A percentile compares a stretch with the other conserved stretches of the same genome.
Conservation (phyloP, 2,888 invertebrate species). For the Heliconius sara region DNA sequence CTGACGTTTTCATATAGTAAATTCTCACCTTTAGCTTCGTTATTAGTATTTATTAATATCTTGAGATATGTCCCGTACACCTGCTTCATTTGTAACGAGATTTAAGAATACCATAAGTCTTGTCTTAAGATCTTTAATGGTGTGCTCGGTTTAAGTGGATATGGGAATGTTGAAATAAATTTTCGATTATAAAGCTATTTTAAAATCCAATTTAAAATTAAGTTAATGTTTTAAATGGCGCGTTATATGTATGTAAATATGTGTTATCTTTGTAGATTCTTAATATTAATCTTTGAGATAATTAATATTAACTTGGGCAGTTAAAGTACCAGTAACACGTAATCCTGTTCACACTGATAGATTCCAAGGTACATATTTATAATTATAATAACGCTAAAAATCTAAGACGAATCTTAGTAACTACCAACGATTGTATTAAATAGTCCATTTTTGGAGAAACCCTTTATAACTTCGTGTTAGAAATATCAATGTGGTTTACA, state of each 20-base stretch:
- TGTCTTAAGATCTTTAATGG: slow-evolving; percentile 17
- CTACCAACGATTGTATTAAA: too few relatives aligned
- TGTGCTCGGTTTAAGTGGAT: slow-evolving; percentile 4
- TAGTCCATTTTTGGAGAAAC: too few relatives aligned
- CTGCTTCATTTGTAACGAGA: slow-evolving; percentile 33
- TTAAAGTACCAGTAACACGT: too few relatives aligned
- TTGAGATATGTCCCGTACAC: slow-evolving; percentile 30
- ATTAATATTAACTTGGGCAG: neutral
- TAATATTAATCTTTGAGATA: too few relatives aligned
- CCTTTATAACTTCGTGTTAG: too few relatives aligned
- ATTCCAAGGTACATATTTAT: too few relatives aligned
- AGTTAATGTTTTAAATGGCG: neutral
- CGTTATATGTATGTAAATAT: neutral
- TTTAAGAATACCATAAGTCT: slow-evolving; percentile 23
- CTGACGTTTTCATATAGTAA: slow-evolving; percentile 47
- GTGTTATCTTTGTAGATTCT: neutral
- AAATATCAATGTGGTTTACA: too few relatives aligned
- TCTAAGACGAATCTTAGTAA: too few relatives aligned
- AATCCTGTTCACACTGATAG: too few relatives aligned
- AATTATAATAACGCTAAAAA: too few relatives aligned
- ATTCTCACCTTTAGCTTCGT: slow-evolving; percentile 47
- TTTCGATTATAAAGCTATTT: slow-evolving; percentile 3
- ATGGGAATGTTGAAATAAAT: neutral
- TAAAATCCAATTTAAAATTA: neutral
- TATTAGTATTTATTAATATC: slow-evolving; percentile 46